These are phyloP conservation scores for Glomeris marginata DNA, from an alignment of 2,888 invertebrate genomes.

Conservation along the genomic window DNA sequence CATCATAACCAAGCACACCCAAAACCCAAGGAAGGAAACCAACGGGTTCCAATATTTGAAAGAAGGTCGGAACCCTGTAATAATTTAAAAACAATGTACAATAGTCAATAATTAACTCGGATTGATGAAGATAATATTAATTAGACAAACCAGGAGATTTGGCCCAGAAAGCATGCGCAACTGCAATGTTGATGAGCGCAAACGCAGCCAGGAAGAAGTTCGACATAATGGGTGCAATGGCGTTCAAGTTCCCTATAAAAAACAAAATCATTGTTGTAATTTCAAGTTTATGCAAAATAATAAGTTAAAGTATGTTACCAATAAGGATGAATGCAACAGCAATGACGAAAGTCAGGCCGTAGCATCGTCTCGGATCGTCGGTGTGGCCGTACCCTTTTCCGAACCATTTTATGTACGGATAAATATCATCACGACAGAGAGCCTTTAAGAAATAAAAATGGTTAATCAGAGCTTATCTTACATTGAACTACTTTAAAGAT, in stretches of 20 bases:
- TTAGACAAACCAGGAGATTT: constrained; percentile 32
- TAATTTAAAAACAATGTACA: not conserved
- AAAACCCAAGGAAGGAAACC: constrained; percentile 65
- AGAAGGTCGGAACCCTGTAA: constrained; percentile 30
- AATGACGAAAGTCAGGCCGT: constrained; percentile 36
- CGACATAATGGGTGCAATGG: constrained; percentile 37
- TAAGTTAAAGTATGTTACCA: constrained; percentile 25
- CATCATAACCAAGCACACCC: constrained; percentile 33
- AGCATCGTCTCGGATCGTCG: constrained; percentile 38
- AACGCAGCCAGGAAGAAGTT: constrained; percentile 40
- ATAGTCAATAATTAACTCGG: not conserved
- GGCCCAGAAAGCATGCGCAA: constrained; percentile 37
- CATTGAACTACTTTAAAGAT: not conserved
- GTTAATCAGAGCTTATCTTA: not conserved
- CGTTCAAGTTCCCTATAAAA: constrained; percentile 33
- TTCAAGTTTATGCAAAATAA: not conserved
- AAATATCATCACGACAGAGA: constrained; percentile 39
- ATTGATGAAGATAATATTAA: not conserved
- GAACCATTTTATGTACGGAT: constrained; percentile 37
- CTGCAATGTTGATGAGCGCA: constrained; percentile 38
- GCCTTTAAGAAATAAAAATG: constrained; percentile 34
- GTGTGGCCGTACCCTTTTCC: constrained; percentile 37
- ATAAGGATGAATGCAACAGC: constrained; percentile 35
- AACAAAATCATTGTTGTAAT: not conserved
- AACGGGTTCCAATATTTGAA: constrained; percentile 70